A percentile compares a stretch with the other conserved stretches of the same genome.
Conservation (phyloP, 2,797 vertebrate species). For the Tinamus major region DNA sequence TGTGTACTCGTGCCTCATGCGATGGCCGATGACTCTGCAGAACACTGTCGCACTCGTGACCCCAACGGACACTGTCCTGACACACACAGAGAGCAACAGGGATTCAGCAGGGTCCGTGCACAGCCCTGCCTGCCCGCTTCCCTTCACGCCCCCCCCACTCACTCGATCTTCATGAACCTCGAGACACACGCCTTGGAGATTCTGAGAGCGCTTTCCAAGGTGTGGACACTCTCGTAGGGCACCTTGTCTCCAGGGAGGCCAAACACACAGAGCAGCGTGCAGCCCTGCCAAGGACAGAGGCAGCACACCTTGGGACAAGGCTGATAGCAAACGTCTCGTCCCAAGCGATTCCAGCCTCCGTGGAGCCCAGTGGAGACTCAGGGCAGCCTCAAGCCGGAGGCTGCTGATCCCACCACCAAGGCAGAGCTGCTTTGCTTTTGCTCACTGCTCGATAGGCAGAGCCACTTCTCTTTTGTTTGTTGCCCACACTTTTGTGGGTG, state of each 20-base stretch:
- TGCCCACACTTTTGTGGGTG: not conserved
- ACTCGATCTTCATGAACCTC: slow-evolving; percentile 61
- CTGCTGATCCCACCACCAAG: not conserved
- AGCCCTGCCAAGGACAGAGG: slow-evolving; percentile 64
- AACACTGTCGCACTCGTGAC: slow-evolving; percentile 73
- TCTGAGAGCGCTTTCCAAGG: slow-evolving; percentile 72
- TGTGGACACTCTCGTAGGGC: slow-evolving; percentile 59
- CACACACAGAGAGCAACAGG: not conserved
- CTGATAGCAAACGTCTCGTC: not conserved
- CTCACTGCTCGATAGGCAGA: not conserved
- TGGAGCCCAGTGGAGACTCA: not conserved
- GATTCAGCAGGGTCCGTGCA: not conserved
- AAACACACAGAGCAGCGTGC: slow-evolving; percentile 79
- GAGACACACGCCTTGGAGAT: slow-evolving; percentile 62
- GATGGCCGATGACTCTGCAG: slow-evolving; percentile 78
- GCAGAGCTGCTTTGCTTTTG: not conserved
- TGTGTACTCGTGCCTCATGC: slow-evolving; percentile 79
- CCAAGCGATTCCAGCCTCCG: too few species aligned
- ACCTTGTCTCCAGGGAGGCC: slow-evolving; percentile 76
- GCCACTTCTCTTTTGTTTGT: too few species aligned
- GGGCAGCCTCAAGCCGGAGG: not conserved
- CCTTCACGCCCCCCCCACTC: not conserved
- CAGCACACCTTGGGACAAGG: not conserved
- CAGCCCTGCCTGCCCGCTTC: too few species aligned
- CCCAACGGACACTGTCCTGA: slow-evolving; percentile 72